Base-by-base conservation (phyloP, 2,113 vertebrate species). In the Nipponia nippon region DNA sequence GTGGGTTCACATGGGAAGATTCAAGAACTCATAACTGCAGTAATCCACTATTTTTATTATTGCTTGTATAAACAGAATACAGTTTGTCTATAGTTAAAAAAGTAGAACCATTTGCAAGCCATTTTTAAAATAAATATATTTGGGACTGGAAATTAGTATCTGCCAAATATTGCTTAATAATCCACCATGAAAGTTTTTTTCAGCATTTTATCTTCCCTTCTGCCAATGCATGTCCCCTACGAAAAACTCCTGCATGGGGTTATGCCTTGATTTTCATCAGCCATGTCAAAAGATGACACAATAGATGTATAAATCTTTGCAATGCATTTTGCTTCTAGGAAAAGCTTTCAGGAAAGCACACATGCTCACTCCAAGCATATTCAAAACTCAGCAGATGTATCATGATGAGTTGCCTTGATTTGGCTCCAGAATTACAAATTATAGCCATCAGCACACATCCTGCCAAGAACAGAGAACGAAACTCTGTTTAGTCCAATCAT, bases 361-460 rank as follows among this genome's bases (percentile, higher is more conserved):
- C 20, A 83, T 40, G 47, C 91, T 89, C 84, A 59, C 26, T 81
- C 42, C 58, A 77, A 16, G 53, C 36, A 87, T 72, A 95, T 96
- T 67, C 47, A 83, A 89, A 97, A 85, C 91, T 96, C 89, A 95
- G 59, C 65, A 97, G 76, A 96, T 89, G 77, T 92, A 61, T 95
- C 91, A 82, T 42, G 61, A 96, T 94, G 87, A 83, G 56, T 87
- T 93, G 83, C 73, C 84, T 93, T 80, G 89, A 96, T 92, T 80
- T 93, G 67, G 62, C 90, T 96, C 90, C 95, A 92, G 94, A 81
- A 89, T 83, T 95, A 62, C 58, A 97, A 97, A 95, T 97, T 97
- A 80, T 56, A 93, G 79, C 81, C 77, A 94, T 92, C 89, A 94
- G 67, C 58, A 92, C 63, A 59, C 62, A 91, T 53, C 40, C 49